Conservation (phyloP, 2,888 invertebrate genomes). For the Gryllus longicercus region DNA sequence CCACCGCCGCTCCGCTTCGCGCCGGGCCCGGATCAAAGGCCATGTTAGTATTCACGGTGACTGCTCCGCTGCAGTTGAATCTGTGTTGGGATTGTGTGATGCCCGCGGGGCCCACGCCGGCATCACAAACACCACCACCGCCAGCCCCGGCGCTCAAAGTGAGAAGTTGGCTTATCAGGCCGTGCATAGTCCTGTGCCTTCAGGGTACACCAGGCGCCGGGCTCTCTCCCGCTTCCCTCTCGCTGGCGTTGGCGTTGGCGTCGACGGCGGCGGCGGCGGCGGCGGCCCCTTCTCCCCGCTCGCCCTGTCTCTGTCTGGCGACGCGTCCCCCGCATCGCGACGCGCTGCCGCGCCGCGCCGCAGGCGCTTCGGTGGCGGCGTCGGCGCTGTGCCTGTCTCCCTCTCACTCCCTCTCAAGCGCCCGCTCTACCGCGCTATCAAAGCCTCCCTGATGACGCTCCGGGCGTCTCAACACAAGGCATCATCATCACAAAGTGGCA, state of each 20-base stretch:
- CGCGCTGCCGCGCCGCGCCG: slow-evolving; percentile 18
- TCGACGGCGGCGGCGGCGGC: slow-evolving; percentile 12
- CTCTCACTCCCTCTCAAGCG: slow-evolving; percentile 7
- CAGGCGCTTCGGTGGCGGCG: neutral
- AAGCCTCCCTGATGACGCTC: slow-evolving; percentile 32
- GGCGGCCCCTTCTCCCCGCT: neutral
- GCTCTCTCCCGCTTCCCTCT: neutral
- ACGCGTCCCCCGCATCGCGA: too few relatives aligned
- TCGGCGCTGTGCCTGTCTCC: neutral
- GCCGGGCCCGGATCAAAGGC: slow-evolving; percentile 18
- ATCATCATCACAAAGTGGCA: slow-evolving; percentile 34
- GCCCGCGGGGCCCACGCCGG: neutral
- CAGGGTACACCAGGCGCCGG: neutral
- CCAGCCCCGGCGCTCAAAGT: slow-evolving; percentile 29
- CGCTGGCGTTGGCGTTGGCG: neutral
- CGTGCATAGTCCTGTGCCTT: slow-evolving; percentile 11
- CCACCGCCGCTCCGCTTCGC: neutral
- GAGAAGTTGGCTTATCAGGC: slow-evolving; percentile 33
- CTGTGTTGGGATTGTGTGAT: slow-evolving; percentile 23
- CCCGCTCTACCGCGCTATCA: slow-evolving; percentile 23
- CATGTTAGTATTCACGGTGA: slow-evolving; percentile 28
- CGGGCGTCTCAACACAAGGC: slow-evolving; percentile 32
- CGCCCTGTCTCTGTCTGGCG: neutral
- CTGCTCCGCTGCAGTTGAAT: slow-evolving; percentile 23
- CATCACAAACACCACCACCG: slow-evolving; percentile 32